A percentile compares a stretch with the other conserved stretches of the same genome.
Conservation (phyloP, 2,888 invertebrate genomes). For the Drosophila neonasuta region DNA sequence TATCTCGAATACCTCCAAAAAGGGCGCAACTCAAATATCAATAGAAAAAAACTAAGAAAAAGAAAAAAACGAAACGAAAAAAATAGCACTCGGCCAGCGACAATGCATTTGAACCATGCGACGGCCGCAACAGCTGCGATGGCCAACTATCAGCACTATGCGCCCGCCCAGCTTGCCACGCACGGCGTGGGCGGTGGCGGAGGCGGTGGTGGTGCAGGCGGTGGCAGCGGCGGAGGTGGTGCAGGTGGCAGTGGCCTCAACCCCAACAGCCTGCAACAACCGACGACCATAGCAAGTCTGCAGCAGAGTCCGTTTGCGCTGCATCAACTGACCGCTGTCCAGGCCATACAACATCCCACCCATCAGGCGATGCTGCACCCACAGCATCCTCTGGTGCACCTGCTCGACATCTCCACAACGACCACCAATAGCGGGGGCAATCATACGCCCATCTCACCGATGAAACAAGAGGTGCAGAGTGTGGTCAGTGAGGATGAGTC, state of each 20-base stretch:
- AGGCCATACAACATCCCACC: constrained; percentile 80
- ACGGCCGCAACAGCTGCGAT: constrained; percentile 78
- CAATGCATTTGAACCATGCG: constrained; percentile 80
- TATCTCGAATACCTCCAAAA: constrained; percentile 74
- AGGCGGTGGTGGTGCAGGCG: constrained; percentile 39
- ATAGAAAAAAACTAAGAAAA: not conserved
- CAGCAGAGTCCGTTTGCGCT: constrained; percentile 78
- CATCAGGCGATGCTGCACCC: constrained; percentile 80
- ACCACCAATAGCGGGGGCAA: constrained; percentile 74
- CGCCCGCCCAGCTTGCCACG: constrained; percentile 76
- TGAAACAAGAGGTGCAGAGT: constrained; percentile 77
- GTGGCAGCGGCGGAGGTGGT: constrained; percentile 51
- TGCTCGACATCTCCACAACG: constrained; percentile 78
- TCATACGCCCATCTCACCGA: constrained; percentile 77
- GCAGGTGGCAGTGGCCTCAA: constrained; percentile 51
- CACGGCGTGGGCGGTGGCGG: constrained; percentile 61
- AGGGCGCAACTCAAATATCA: constrained; percentile 49
- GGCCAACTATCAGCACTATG: constrained; percentile 80
- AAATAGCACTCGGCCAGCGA: constrained; percentile 32
- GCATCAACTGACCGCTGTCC: constrained; percentile 79
- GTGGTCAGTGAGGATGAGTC: constrained; percentile 75
- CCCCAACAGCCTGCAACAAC: constrained; percentile 71
- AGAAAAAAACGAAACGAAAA: not conserved
- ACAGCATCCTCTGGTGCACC: constrained; percentile 79
- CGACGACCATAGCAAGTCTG: constrained; percentile 74